Conservation (phyloP, 2,888 invertebrate genomes). For the Rhamnusium bicolor region DNA sequence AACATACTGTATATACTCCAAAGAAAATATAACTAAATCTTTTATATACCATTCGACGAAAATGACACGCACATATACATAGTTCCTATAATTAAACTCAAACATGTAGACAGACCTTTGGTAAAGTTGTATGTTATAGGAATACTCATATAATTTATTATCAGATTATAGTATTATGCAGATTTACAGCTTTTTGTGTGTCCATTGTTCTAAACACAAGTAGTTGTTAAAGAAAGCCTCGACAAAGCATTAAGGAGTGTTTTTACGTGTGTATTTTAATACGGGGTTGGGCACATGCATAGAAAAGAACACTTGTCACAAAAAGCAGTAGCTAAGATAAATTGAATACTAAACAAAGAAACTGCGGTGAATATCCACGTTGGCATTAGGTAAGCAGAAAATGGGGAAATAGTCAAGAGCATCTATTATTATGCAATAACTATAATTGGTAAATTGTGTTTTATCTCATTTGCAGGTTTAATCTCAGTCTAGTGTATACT, state of each 20-base stretch:
- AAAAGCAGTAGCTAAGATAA: constrained; percentile 8
- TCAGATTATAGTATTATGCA: neutral
- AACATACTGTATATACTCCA: too few relatives aligned
- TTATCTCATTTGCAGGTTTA: neutral
- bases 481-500: neutral
- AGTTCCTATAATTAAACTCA: too few relatives aligned
- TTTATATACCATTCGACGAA: too few relatives aligned
- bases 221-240: constrained; percentile 8
- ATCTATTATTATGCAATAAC: neutral
- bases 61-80: too few relatives aligned
- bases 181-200: neutral
- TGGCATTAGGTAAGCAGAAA: neutral
- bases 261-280: constrained; percentile 14
- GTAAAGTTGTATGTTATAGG: neutral
- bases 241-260: constrained; percentile 2
- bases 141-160: neutral
- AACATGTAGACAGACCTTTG: neutral
- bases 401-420: too few relatives aligned
- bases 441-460: neutral
- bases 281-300: neutral
- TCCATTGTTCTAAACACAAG: constrained; percentile 21
- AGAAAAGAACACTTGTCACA: constrained; percentile 12
- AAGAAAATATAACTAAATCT: too few relatives aligned
- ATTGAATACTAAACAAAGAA: neutral
- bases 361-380: neutral